Evolutionary conservation across 2,113 vertebrate species (phyloP), one percentile per base, ranked within the genome.

Genomic region (Podarcis raffonei): DNA sequence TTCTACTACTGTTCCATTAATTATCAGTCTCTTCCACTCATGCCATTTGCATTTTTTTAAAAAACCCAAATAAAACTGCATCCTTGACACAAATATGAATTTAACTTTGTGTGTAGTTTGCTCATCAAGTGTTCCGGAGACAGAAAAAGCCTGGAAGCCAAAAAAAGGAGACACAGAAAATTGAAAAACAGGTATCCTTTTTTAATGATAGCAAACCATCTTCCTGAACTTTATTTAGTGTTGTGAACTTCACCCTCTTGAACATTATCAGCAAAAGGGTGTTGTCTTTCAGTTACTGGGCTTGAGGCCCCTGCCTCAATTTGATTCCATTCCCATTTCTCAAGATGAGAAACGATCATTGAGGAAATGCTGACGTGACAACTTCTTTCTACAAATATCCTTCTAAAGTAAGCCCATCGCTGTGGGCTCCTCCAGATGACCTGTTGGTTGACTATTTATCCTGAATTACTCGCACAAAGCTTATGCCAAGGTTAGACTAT

Each of bases 321-420:
- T 87, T 81, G 78, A 48, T 53, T 86, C 39, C 30, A 1, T 81
- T n/a, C 83, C 0, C 16, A 16, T 76, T n/a, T 88, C 32, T 66
- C 32, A 87, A 68, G n/a, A n/a, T 93, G 35, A 81, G 69, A 78
- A 91, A 6, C 76, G 68, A 53, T 71, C 79, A 25, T 53, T 78
- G 74, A 84, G 83, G 76, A 78, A 20, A 71, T 78, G 80, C 37
- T 53, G 25, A 57, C 89, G 82, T 84, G 82, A 3, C 74, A 92
- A 3, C 35, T 85, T 27, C 5, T 3, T 85, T 90, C 90, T 83
- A 83, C 6, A 87, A 86, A 91, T n/a, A 37, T 0, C 1, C 62
- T 27, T 78, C 0, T 37, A 87, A 71, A 90, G 13, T 15, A 81
- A 84, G 83, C 84, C 78, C 83, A 84, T 2, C 1, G 18, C 37